Conservation (phyloP, 2,888 invertebrate species). For the Caenorhabditis uteleia region DNA sequence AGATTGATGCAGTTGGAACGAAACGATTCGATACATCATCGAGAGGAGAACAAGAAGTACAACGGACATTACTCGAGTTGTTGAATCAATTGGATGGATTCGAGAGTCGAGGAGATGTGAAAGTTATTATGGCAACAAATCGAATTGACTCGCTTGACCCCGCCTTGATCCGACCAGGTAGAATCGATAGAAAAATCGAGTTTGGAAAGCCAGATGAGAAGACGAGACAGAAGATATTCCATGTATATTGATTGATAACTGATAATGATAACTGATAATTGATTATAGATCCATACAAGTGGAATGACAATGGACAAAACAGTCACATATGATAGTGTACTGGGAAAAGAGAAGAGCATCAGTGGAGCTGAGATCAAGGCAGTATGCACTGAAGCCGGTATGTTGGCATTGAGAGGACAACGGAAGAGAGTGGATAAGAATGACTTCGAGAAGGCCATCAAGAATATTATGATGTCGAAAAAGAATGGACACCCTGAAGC, state of each 20-base stretch:
- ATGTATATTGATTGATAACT: background rate
- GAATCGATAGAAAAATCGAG: conserved; percentile 95
- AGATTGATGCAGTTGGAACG: conserved; percentile 98
- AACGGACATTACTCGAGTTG: conserved; percentile 96
- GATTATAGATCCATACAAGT: conserved; percentile 38
- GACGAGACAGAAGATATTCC: conserved; percentile 80
- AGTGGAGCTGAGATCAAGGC: conserved; percentile 58
- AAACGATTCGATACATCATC: conserved; percentile 75
- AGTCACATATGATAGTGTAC: conserved; percentile 47
- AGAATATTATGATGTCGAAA: conserved; percentile 37
- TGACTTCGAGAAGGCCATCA: conserved; percentile 46
- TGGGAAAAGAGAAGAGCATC: conserved; percentile 51
- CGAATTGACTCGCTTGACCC: conserved; percentile 97
- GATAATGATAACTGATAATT: background rate
- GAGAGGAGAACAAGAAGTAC: conserved; percentile 77
- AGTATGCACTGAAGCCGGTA: conserved; percentile 58
- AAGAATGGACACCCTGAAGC: conserved; percentile 48
- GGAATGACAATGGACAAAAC: conserved; percentile 52
- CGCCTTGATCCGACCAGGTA: conserved; percentile 94
- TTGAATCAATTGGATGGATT: conserved; percentile 97
- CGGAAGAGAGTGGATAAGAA: conserved; percentile 47
- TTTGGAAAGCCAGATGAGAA: conserved; percentile 96
- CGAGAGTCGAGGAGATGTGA: conserved; percentile 92
- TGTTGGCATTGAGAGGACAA: conserved; percentile 55
- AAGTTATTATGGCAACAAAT: conserved; percentile 96